These are phyloP conservation scores for Morpho achilles DNA, from an alignment of 2,888 invertebrate species.

Conservation along the genomic window DNA sequence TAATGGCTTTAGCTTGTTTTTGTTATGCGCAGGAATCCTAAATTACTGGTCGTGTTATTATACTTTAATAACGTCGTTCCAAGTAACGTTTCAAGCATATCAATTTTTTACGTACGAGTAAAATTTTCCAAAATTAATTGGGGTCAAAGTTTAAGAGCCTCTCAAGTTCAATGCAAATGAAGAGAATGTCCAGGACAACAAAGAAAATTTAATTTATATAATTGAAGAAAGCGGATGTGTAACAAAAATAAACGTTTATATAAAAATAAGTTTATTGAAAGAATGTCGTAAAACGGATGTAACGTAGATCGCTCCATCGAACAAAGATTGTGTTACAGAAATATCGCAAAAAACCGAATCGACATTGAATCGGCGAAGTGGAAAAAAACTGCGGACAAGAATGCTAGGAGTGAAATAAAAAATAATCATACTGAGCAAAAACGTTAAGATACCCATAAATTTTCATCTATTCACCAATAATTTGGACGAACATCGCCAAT, in stretches of 20 bases:
- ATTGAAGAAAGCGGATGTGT: background rate
- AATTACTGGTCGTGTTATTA: no score
- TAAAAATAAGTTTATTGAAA: constrained; percentile 3
- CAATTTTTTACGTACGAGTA: no score
- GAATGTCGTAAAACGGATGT: constrained; percentile 6
- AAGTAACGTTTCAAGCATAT: no score
- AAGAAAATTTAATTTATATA: background rate
- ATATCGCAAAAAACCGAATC: constrained; percentile 8
- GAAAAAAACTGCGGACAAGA: constrained; percentile 16
- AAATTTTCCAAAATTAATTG: no score
- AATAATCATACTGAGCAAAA: constrained; percentile 6
- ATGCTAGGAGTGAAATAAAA: constrained; percentile 15
- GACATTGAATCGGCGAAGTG: constrained; percentile 11
- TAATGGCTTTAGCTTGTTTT: no score
- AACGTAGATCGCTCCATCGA: constrained; percentile 1
- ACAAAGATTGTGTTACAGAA: constrained; percentile 5
- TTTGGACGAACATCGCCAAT: constrained; percentile 21
- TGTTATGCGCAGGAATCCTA: no score
- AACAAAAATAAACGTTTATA: constrained; percentile 2
- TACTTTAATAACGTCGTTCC: no score
- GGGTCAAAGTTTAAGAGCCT: no score
- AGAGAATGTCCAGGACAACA: no score
- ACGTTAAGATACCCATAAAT: constrained; percentile 25
- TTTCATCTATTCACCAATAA: constrained; percentile 13
- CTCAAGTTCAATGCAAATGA: no score